Evolutionary conservation across 2,113 vertebrate genomes (phyloP), one percentile per base, ranked within the genome.

Genomic region (Ranitomeya imitator): DNA sequence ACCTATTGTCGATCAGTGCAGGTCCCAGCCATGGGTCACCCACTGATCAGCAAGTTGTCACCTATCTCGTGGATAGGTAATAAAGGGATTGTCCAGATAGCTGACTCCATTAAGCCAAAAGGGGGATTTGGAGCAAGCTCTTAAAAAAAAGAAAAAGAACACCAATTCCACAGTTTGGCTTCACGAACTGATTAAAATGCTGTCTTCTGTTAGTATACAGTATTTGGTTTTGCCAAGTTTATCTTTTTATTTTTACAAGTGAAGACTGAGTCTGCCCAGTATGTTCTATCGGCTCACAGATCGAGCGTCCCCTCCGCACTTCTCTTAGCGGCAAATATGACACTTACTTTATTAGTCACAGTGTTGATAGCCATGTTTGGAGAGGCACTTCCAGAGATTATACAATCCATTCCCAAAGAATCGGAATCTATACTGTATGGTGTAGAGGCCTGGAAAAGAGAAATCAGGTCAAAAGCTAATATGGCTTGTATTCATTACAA

Each of bases 301-400:
- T 5, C n/a, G 16, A 1, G 0, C 14, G 11, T 7, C 26, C 14
- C 12, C 2, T 45, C 6, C 13, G 19, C 14, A 6, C 14, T 45
- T 45, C 6, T 74, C 14, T 74, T 31, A 10, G 78, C 13, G 12
- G 12, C 89, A 90, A 51, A 90, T 83, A 60, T 60, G 11, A 45
- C 90, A 45, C 87, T 94, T 97, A 97, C 96, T 96, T 97, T 97
- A 94, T 96, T 97, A 96, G 97, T 97, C 96, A 97, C 97, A 97
- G 96, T 97, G 97, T 97, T 96, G 93, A 96, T 96, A 91, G 96
- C 96, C 94, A 96, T 92, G 89, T 95, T 96, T 67, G 96, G 96
- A 89, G 96, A 97, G 77, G 94, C 93, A 91, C 95, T 96, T 96
- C 95, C 96, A 87, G 96, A 96, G 95, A 96, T 96, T 91, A 96